Percentiles rank a stretch among this genome's conserved stretches.
Evolutionary conservation across 2,888 invertebrate genomes (phyloP).

Genomic region (Phortica okadai): DNA sequence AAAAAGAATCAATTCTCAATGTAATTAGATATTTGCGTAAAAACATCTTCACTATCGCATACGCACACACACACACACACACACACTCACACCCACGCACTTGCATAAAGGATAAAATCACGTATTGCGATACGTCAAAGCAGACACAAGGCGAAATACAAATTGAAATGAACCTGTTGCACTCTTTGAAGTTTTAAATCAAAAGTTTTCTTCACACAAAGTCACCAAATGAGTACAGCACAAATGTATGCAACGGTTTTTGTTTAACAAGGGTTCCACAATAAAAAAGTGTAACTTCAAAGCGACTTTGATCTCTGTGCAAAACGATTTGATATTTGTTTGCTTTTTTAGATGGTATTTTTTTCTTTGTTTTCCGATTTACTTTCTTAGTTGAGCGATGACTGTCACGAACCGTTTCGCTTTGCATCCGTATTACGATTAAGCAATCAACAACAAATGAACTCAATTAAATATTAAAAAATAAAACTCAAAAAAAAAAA

Average conservation of each 20-base stretch:
- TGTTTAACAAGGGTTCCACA: background rate
- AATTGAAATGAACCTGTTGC: constrained; percentile 10
- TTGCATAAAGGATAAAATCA: constrained; percentile 4
- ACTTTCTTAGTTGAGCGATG: background rate
- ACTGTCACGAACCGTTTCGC: constrained; percentile 61
- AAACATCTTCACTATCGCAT: background rate
- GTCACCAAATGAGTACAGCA: background rate
- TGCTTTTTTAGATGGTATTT: background rate
- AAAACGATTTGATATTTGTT: no score
- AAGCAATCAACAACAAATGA: constrained; percentile 57
- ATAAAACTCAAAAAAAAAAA: constrained; percentile 49
- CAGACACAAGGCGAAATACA: background rate
- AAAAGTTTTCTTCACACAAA: background rate
- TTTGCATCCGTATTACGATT: constrained; percentile 70
- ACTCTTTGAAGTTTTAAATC: constrained; percentile 6
- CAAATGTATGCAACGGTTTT: background rate
- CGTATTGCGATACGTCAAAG: constrained; percentile 17
- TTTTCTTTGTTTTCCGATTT: background rate
- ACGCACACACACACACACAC: constrained; percentile 7
- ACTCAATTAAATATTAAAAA: constrained; percentile 70
- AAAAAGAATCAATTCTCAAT: background rate
- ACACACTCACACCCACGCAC: background rate
- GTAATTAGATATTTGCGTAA: background rate
- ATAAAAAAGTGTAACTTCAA: constrained; percentile 17
- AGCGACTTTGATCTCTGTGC: constrained; percentile 21